Conservation (phyloP, 2,113 vertebrate genomes). For the Eolophus roseicapilla region DNA sequence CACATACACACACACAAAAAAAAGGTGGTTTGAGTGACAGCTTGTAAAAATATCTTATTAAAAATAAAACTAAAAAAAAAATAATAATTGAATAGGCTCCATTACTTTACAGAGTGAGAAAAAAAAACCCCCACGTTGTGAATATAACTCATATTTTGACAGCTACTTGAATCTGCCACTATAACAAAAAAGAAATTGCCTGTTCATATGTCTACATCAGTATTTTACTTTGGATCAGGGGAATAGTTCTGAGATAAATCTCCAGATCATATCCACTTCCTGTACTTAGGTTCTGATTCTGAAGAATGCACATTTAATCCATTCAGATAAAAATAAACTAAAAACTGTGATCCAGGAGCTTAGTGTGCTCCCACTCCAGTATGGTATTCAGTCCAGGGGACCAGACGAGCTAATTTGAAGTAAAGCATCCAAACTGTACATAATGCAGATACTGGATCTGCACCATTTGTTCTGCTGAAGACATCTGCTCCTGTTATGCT, state of each 20-base stretch:
- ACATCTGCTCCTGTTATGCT: not conserved
- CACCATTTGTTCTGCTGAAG: not conserved
- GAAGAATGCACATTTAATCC: not conserved
- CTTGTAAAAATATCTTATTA: not conserved
- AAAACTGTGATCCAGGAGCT: not conserved
- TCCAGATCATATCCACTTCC: not conserved
- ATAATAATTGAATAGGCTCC: not conserved
- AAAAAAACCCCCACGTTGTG: rapidly evolving
- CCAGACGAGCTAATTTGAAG: not conserved
- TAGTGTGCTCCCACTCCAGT: not conserved
- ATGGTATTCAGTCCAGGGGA: not conserved
- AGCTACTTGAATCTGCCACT: not conserved
- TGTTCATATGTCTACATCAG: not conserved
- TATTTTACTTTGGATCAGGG: not conserved
- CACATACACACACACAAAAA: not conserved
- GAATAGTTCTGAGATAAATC: not conserved
- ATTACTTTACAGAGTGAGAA: not conserved
- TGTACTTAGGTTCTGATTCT: not conserved
- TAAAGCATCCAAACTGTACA: not conserved
- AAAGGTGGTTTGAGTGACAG: not conserved
- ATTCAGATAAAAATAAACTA: not conserved
- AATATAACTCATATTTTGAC: not conserved
- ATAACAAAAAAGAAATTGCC: not conserved
- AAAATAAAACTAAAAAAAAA: not conserved
- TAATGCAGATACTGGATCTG: not conserved